Evolutionary conservation across 2,888 invertebrate genomes (phyloP), one percentile per base, ranked within the genome.

Genomic region (Tipula vernalis): DNA sequence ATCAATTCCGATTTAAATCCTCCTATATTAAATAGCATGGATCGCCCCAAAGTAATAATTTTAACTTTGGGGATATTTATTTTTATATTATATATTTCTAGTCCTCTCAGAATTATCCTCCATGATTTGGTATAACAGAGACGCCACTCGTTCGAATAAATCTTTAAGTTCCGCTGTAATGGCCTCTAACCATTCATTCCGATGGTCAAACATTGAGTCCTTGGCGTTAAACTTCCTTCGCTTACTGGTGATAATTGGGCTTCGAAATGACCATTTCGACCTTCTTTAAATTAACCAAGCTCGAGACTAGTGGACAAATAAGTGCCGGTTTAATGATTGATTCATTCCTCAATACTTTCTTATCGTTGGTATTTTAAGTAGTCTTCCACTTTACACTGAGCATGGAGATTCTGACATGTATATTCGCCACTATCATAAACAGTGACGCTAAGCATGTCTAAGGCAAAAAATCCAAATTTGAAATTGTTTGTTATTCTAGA

Each of bases 401-500:
- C 89, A 94, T 93, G 88, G 95, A 12, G 97, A 98, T 92, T 97
- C 96, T 86, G 96, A 91, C 98, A 98, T 88, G 96, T 94, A 90
- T 98, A 98, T 92, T 97, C 97, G 87, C 98, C 99, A 89, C 95
- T 95, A 90, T 99, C 98, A 90, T 96, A 95, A 88, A 95, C 92
- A 89, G 96, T 95, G 87, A 98, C 94, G 92, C 96, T 96, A 89
- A 98, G 94, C 90, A 98, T 94, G 91, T 98, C 98, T 89, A 98
- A 93, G 89, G 98, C 97, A 90, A 99, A 98, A 91, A 98, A 99
- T 89, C 99, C 99, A 92, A 99, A 99, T 91, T 98, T 97, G 93
- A 98, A 98, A 90, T 98, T 95, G 88, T 97, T 96, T 90, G 98
- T 98, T 91, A 97, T 97, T 90, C 99, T 95, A 89, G 98, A 98